These are phyloP conservation scores for Eupeodes latifasciatus DNA, from an alignment of 2,888 invertebrate species.

Conservation along the genomic window DNA sequence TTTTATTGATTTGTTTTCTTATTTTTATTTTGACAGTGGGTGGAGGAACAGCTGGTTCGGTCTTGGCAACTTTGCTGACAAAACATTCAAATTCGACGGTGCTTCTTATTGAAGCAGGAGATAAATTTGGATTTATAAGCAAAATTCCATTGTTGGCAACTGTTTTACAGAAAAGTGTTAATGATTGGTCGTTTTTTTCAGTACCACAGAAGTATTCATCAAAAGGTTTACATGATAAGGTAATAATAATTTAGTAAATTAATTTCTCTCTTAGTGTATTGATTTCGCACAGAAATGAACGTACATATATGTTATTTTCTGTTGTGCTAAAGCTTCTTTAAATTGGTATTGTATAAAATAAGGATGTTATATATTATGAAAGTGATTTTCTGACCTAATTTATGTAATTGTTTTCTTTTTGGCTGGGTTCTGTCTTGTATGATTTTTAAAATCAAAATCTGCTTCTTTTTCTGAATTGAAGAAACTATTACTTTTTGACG, in stretches of 20 bases:
- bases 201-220: constrained; percentile 88
- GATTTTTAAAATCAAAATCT: too few relatives aligned
- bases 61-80: constrained; percentile 88
- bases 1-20: constrained; percentile 10
- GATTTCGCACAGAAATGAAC: too few relatives aligned
- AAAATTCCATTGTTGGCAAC: constrained; percentile 88
- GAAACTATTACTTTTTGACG: too few relatives aligned
- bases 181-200: constrained; percentile 89
- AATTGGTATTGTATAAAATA: too few relatives aligned
- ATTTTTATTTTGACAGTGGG: constrained; percentile 86
- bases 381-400: too few relatives aligned
- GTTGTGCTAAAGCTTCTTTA: too few relatives aligned
- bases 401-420: too few relatives aligned
- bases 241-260: constrained; percentile 78
- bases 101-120: constrained; percentile 89
- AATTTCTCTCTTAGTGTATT: background rate
- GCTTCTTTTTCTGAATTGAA: too few relatives aligned
- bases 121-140: constrained; percentile 87
- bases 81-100: constrained; percentile 86
- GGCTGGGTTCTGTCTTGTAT: too few relatives aligned
- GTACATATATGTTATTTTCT: too few relatives aligned
- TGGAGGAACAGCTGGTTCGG: constrained; percentile 90
- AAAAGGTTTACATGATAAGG: constrained; percentile 87
- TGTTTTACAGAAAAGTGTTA: constrained; percentile 87
- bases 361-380: too few relatives aligned